Base-by-base conservation (phyloP, 2,888 invertebrate genomes). In the Caprella mutica region DNA sequence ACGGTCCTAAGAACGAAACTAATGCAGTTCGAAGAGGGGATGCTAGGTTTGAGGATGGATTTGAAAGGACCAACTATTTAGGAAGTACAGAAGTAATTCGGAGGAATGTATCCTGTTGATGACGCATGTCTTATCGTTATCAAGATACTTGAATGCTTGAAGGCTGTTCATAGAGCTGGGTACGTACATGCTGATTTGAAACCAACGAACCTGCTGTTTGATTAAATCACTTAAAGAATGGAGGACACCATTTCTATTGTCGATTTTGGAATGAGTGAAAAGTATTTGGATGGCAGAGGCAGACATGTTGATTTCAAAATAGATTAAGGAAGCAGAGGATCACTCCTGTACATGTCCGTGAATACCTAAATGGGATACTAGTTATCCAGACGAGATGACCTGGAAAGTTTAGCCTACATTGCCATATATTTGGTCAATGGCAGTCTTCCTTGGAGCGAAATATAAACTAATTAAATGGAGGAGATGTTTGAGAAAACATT, bases 111-210 rank as follows among this genome's bases (percentile, higher is more conserved):
- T 14, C 29, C 29, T 26, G 29, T 30, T 8, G 29, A 27, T 21
- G n/a, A 30, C n/a, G 30, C 48, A 12, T 48, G 48, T 14, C 12
- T n/a, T 12, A 19, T 48, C 19, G 30, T 48, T 8, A 30, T 30
- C 5, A 29, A 48, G 19, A 48, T 48, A 21, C 12, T 48, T 19
- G 30, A 29, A 24, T n/a, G 48, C 21, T 21, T 48, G n/a, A n/a
- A 48, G 48, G 48, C 48, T 5, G 48, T 48, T 6, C 48, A 48
- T 26, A 19, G 48, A 27, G 48, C 48, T 48, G 40, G 40, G 5
- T 40, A 40, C 40, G 40, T 40, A 19, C 40, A 40, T 21, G 40
- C 40, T 5, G 40, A 40, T 17, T 8, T 40, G 12, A 40, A 40
- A 40, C 40, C 40, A 17, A 40, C 40, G 21, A 40, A 12, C 17